Conservation (phyloP, 30 jellyfish, hydroid and myxozoan genomes). For the Aurelia sp. region DNA sequence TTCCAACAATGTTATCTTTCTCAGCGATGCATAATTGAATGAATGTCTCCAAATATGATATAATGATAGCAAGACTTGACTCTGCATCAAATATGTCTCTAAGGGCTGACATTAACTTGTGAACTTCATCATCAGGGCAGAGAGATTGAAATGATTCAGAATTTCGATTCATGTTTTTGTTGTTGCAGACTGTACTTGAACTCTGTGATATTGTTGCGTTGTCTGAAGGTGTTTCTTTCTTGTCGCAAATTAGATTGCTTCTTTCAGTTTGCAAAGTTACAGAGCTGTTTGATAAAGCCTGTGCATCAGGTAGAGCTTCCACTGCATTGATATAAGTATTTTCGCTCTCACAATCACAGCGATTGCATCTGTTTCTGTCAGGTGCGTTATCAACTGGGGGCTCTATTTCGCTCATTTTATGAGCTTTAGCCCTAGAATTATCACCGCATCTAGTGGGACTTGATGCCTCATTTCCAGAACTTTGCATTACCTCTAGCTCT, state of each 20-base stretch:
- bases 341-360: not conserved
- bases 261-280: not conserved
- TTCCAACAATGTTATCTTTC: slow-evolving; percentile 18
- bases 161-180: not conserved
- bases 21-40: slow-evolving; percentile 33
- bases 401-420: not conserved
- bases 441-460: not conserved
- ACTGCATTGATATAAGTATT: not conserved
- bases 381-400: no score
- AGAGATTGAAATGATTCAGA: not conserved
- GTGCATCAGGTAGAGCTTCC: not conserved
- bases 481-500: not conserved
- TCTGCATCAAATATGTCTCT: slow-evolving; percentile 3
- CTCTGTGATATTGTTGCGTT: not conserved
- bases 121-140: not conserved
- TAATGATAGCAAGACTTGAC: slow-evolving; percentile 19
- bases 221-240: no score
- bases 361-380: no score
- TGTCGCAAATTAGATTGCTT: not conserved
- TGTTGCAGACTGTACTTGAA: not conserved
- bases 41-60: slow-evolving; percentile 50
- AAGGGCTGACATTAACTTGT: not conserved
- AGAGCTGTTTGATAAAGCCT: not conserved
- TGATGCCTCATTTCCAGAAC: not conserved
- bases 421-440: not conserved